These are phyloP conservation scores for Timema podura DNA, from an alignment of 2,888 invertebrate genomes.

Conservation along the genomic window DNA sequence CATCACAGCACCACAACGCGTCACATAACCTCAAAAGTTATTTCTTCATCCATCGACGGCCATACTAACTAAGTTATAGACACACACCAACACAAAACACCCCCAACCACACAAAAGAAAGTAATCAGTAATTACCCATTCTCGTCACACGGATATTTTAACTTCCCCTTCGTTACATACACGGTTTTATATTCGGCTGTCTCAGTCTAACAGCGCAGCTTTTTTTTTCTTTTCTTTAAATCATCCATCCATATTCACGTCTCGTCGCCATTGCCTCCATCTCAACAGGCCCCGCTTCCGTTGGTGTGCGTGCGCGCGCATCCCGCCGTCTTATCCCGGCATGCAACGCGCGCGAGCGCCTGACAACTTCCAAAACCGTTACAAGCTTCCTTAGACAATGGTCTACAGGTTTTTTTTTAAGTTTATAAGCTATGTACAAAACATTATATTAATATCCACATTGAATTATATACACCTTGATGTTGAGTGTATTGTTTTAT, in stretches of 20 bases:
- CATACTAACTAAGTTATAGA: no score
- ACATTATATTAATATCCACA: background rate
- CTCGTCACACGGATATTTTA: constrained; percentile 3
- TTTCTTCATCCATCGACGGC: no score
- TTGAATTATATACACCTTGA: no score
- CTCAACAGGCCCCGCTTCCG: constrained; percentile 18
- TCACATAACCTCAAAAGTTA: no score
- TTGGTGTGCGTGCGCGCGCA: constrained; percentile 24
- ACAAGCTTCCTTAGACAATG: constrained; percentile 6
- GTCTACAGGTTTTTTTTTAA: background rate
- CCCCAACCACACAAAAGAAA: background rate
- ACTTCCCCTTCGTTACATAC: constrained; percentile 7
- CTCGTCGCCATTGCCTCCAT: constrained; percentile 16
- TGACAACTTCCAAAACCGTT: constrained; percentile 16
- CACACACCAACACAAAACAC: background rate
- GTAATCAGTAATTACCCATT: background rate
- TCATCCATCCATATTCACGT: constrained; percentile 24
- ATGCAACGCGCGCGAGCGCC: background rate
- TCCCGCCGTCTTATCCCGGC: background rate
- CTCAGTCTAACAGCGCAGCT: background rate
- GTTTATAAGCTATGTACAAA: background rate
- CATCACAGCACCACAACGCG: no score
- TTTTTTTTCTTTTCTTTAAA: background rate
- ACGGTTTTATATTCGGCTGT: no score
- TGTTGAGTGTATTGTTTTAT: no score